Evolutionary conservation across 2,113 vertebrate species (phyloP).

Genomic region (Pontoporia blainvillei): DNA sequence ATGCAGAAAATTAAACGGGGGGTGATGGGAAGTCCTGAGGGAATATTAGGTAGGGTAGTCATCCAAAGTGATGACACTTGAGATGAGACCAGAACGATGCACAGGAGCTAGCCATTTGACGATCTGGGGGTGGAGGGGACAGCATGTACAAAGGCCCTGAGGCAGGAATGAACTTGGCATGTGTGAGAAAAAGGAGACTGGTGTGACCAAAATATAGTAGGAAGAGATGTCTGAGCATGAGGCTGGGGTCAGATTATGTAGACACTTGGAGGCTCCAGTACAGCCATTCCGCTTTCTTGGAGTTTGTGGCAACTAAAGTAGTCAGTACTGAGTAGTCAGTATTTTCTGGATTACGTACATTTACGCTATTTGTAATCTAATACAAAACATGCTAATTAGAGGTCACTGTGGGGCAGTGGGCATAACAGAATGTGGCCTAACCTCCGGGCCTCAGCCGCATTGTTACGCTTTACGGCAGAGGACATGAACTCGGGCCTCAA

Average conservation of each 20-base stretch:
- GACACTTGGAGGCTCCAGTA: neutral
- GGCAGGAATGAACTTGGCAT: neutral
- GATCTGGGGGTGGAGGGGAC: neutral
- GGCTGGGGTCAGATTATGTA: neutral
- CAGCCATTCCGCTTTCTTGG: neutral
- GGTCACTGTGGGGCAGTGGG: neutral
- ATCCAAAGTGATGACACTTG: neutral
- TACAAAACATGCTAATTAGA: neutral
- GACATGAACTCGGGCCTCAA: neutral
- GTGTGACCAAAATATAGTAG: neutral
- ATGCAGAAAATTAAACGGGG: neutral
- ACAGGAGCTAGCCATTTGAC: neutral
- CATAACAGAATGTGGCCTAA: neutral
- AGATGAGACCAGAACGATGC: constrained; percentile 5
- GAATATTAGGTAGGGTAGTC: neutral
- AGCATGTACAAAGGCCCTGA: neutral
- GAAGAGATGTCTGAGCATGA: neutral
- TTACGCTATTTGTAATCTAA: neutral
- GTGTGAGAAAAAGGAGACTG: neutral
- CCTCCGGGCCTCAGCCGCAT: neutral
- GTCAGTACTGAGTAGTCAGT: neutral
- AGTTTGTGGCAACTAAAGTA: neutral
- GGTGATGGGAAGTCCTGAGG: neutral
- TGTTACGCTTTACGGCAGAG: neutral
- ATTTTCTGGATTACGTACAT: neutral